Percentiles rank a stretch among this genome's conserved stretches.
Conservation (phyloP, 2,888 invertebrate genomes). For the Trichacis sp. region DNA sequence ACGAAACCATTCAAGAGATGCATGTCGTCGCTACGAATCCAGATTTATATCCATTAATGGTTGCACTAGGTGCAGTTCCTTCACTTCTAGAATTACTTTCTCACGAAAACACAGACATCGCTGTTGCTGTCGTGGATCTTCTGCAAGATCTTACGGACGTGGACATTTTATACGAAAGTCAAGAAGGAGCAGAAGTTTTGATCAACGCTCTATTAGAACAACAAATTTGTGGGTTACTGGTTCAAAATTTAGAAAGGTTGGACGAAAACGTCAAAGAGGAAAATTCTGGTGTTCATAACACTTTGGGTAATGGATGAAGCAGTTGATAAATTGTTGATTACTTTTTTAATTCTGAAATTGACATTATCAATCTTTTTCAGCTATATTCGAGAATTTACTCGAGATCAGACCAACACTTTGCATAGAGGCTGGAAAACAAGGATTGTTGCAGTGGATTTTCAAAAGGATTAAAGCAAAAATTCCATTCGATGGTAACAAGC, state of each 20-base stretch:
- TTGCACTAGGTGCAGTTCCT: slow-evolving; percentile 89
- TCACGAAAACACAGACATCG: slow-evolving; percentile 96
- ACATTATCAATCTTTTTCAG: too few relatives aligned
- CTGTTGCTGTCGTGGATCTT: slow-evolving; percentile 81
- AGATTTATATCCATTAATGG: slow-evolving; percentile 91
- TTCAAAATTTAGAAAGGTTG: slow-evolving; percentile 92
- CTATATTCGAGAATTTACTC: slow-evolving; percentile 94
- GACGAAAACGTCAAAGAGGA: slow-evolving; percentile 96
- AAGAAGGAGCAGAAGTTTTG: slow-evolving; percentile 89
- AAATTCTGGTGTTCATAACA: slow-evolving; percentile 95
- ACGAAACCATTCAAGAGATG: slow-evolving; percentile 89
- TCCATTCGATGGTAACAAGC: slow-evolving; percentile 94
- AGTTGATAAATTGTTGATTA: too few relatives aligned
- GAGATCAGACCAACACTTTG: slow-evolving; percentile 90
- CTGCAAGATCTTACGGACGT: slow-evolving; percentile 93
- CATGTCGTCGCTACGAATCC: slow-evolving; percentile 96
- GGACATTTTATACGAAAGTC: slow-evolving; percentile 94
- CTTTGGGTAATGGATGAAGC: slow-evolving; percentile 81
- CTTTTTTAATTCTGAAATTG: too few relatives aligned
- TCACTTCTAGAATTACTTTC: slow-evolving; percentile 92
- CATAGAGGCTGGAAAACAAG: slow-evolving; percentile 88
- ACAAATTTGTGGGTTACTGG: slow-evolving; percentile 88
- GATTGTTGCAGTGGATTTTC: slow-evolving; percentile 91
- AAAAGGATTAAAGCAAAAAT: slow-evolving; percentile 89
- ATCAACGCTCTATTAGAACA: slow-evolving; percentile 90